These are phyloP conservation scores for Drosophila malerkotliana DNA, from an alignment of 1,140 invertebrate genomes.

Conservation along the genomic window DNA sequence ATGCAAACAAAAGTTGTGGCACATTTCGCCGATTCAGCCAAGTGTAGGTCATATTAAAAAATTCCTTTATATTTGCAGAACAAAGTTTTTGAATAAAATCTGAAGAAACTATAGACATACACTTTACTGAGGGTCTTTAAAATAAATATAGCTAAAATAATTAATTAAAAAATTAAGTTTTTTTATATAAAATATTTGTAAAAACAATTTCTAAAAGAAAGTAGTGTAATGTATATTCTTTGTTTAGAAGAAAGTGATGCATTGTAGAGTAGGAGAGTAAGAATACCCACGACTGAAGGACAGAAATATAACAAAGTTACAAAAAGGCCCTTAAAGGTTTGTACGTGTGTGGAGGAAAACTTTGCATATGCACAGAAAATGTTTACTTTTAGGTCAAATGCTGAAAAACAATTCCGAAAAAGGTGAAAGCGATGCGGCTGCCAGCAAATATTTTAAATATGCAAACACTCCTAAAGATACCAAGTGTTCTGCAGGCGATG, in stretches of 20 bases:
- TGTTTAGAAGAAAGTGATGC: neutral
- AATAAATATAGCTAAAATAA: neutral
- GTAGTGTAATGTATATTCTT: neutral
- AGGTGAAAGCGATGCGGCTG: conserved; percentile 25
- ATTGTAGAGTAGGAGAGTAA: neutral
- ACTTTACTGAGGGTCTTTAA: neutral
- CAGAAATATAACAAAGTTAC: neutral
- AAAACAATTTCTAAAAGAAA: neutral
- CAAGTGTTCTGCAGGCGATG: conserved; percentile 13
- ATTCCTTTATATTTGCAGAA: conserved; percentile 29
- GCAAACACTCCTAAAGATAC: conserved; percentile 28
- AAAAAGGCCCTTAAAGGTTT: neutral
- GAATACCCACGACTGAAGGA: neutral
- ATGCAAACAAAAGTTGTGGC: conserved; percentile 57
- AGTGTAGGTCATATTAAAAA: conserved; percentile 59
- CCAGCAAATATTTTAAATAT: conserved; percentile 46
- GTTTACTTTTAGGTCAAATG: conserved; percentile 30
- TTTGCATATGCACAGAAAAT: conserved; percentile 28
- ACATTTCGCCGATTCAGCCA: conserved; percentile 61
- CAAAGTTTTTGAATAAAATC: neutral
- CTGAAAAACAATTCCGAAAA: conserved; percentile 25
- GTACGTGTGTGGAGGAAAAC: conserved; percentile 4
- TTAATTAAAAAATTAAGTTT: neutral
- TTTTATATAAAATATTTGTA: neutral
- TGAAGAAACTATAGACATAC: conserved; percentile 2